Conservation (phyloP, 2,113 vertebrate species). For the Scomber colias region DNA sequence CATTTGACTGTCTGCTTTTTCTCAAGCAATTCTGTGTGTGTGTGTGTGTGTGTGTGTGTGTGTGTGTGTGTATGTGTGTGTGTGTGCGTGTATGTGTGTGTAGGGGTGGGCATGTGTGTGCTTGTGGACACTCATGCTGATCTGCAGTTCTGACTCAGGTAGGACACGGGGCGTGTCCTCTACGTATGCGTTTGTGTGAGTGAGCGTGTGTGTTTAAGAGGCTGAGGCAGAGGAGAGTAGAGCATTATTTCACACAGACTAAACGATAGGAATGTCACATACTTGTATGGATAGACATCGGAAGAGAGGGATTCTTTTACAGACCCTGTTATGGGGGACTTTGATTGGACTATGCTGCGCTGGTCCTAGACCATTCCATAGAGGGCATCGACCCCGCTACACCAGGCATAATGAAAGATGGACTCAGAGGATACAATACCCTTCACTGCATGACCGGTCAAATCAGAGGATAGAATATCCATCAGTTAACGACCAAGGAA, state of each 20-base stretch:
- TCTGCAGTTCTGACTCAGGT: constrained; percentile 86
- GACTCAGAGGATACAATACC: constrained; percentile 66
- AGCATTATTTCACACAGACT: constrained; percentile 62
- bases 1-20: neutral
- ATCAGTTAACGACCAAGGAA: constrained; percentile 61
- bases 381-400: constrained; percentile 33
- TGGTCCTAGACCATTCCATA: constrained; percentile 66
- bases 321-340: constrained; percentile 79
- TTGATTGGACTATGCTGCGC: constrained; percentile 82
- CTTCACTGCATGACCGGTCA: constrained; percentile 46
- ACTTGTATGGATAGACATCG: constrained; percentile 43
- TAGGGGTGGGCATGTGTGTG: constrained; percentile 48
- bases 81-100: constrained; percentile 12
- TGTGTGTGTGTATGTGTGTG: constrained; percentile 9
- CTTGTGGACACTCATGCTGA: constrained; percentile 57
- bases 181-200: constrained; percentile 60
- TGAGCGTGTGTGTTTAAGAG: constrained; percentile 83
- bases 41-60: constrained; percentile 13
- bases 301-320: constrained; percentile 49
- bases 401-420: constrained; percentile 49
- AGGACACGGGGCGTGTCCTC: constrained; percentile 80
- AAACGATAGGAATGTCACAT: constrained; percentile 67
- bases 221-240: constrained; percentile 48
- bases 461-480: constrained; percentile 73
- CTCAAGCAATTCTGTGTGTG: neutral